Evolutionary conservation across 2,113 vertebrate species (phyloP), one percentile per base, ranked within the genome.

Genomic region (Zootoca vivipara): DNA sequence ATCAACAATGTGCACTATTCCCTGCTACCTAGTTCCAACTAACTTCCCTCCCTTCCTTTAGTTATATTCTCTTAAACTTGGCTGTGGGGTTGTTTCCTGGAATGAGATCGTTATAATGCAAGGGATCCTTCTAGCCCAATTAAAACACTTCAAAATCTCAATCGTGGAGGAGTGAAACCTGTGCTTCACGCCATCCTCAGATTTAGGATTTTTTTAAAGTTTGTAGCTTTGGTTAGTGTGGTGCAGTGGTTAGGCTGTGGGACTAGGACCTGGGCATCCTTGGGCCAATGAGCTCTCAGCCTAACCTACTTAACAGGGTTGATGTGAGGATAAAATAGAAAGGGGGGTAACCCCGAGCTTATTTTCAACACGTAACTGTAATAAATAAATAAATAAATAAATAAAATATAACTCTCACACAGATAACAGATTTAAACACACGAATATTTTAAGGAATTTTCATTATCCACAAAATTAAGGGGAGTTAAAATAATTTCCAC

Each of bases 381-480:
- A 8, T 62, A 62, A 62, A 62, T 62, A 62, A 62, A 62, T 18
- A 20, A 62, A 8, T 62, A 62, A 62, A 62, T 62, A 62, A 62
- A 62, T 18, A 20, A 20, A 62, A 62, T 62, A 62, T 15, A 62
- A 18, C 15, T 62, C 58, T 62, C 58, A 62, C 18, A 62, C 58
- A 62, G 58, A 62, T 62, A 52, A 52, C 46, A 52, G 46, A 62
- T 62, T 62, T 20, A 62, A 62, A 62, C 58, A 2, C 18, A 62
- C 18, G 4, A 3, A 62, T 62, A 62, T 20, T 62, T 15, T 0
- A 0, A 70, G 80, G 22, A 2, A 64, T 91, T 88, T 90, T 90
- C n/a, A 91, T 92, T 85, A 81, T 91, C 88, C 26, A 30, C 1
- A 85, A 88, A 56, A 84, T 93, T 82, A 87, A 85, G 87, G 91